phyloP scores from a whole-genome alignment of 2,113 vertebrate genomes.

The Nasalis larvatus region DNA sequence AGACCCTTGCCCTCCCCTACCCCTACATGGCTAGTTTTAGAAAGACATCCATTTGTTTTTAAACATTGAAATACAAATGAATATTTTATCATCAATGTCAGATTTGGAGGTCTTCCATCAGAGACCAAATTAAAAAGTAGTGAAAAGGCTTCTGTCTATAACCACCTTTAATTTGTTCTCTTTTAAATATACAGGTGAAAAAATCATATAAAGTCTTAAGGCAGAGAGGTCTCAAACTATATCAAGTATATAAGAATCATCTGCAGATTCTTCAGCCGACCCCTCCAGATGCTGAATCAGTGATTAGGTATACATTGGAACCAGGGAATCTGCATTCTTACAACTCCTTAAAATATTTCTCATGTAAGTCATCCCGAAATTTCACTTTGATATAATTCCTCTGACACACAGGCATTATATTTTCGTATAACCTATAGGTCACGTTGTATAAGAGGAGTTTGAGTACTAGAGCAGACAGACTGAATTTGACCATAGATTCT shows the following conservation, averaged over 20 bases:
- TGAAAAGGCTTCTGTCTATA: neutral
- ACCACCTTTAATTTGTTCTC: conserved; percentile 18
- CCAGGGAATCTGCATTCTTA: neutral
- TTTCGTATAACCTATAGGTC: neutral
- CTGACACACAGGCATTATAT: neutral
- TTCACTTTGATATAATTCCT: neutral
- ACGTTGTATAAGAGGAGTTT: neutral
- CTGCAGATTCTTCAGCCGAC: neutral
- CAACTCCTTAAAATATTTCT: neutral
- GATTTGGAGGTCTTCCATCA: conserved; percentile 48
- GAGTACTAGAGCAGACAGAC: neutral
- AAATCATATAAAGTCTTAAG: conserved; percentile 18
- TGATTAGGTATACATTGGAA: neutral
- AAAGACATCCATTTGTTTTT: conserved; percentile 57
- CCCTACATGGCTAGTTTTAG: conserved; percentile 44
- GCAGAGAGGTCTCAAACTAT: neutral
- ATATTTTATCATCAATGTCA: conserved; percentile 54
- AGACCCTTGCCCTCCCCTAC: neutral
- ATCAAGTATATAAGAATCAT: neutral
- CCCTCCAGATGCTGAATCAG: neutral
- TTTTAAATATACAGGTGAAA: neutral
- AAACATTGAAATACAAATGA: conserved; percentile 57
- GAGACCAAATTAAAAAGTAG: conserved; percentile 24
- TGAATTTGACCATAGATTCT: neutral
- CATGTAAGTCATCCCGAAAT: neutral